Percentiles rank a stretch among this genome's conserved stretches.
phyloP scores from a whole-genome alignment of 2,888 invertebrate species.

The Hymenopus coronatus region DNA sequence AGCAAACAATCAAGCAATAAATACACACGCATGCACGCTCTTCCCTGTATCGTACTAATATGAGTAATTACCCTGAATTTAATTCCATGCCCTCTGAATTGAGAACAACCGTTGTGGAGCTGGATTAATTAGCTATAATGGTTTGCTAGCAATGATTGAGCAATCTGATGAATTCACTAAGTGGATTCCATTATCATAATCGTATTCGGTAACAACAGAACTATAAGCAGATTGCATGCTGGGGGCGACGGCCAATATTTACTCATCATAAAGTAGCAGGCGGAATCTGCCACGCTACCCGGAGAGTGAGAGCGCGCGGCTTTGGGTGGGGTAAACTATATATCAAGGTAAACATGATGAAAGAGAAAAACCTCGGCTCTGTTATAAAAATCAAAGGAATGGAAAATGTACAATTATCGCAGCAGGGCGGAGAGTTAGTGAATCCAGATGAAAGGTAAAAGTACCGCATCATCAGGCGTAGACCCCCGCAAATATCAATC shows the following conservation, averaged over 20 bases:
- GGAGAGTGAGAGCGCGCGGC: not conserved
- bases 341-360: not conserved
- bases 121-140: constrained; percentile 19
- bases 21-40: not conserved
- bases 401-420: constrained; percentile 2
- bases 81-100: not conserved
- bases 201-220: not conserved
- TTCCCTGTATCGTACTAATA: not conserved
- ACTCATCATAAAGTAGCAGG: not conserved
- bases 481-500: no score
- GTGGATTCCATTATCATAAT: constrained; percentile 19
- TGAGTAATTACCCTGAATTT: constrained; percentile 16
- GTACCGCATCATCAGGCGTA: not conserved
- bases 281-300: no score
- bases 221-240: constrained; percentile 10
- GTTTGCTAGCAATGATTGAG: constrained; percentile 4
- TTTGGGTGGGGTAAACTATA: not conserved
- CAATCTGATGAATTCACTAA: constrained; percentile 15
- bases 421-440: not conserved
- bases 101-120: not conserved
- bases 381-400: constrained; percentile 13
- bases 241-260: not conserved
- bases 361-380: not conserved
- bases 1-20: constrained; percentile 14
- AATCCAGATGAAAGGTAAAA: not conserved